Evolutionary conservation across 2,113 vertebrate species (phyloP), one percentile per base, ranked within the genome.

Genomic region (Sinocyclocheilus rhinocerous): DNA sequence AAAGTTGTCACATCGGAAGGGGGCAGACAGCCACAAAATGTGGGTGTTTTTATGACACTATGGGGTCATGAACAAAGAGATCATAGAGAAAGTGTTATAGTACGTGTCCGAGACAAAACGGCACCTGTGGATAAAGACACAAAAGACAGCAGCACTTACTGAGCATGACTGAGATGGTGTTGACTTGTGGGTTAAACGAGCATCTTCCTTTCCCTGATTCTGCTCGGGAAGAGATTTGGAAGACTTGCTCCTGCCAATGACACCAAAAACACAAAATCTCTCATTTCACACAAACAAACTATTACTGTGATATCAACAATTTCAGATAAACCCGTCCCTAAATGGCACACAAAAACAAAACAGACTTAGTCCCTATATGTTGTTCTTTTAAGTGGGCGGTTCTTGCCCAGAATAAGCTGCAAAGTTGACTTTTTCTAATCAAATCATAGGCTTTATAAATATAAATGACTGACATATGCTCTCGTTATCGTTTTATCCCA

Each of bases 141-240:
- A 73, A 42, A 59, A 84, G 81, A 70, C 48, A 15, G 2, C 15
- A 61, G 26, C 89, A 99, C 98, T 96, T 95, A 99, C 98, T 99
- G 91, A 99, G 97, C 98, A 99, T 99, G 89, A 99, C 95, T 67
- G 98, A 99, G 61, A 98, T 97, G 0, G 98, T 99, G 83, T 99
- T 98, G 90, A 99, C 97, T 76, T 92, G 95, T 11, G 98, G 98
- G 83, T 98, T 99, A 94, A 99, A 99, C 86, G 98, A 99, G 88
- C 98, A 99, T 83, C 98, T 95, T 59, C 98, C 98, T 91, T 99
- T 99, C 63, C 98, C 98, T 10, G 97, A 97, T 93, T 99, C 98
- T 55, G 94, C 95, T 89, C 94, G 96, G 11, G 97, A 97, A 93
- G 98, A 97, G 0, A 99, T 96, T 89, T 96, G 91, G 92, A 99